Evolutionary conservation across 2,113 vertebrate species (phyloP).

Genomic region (Rhagologus leucostigma): DNA sequence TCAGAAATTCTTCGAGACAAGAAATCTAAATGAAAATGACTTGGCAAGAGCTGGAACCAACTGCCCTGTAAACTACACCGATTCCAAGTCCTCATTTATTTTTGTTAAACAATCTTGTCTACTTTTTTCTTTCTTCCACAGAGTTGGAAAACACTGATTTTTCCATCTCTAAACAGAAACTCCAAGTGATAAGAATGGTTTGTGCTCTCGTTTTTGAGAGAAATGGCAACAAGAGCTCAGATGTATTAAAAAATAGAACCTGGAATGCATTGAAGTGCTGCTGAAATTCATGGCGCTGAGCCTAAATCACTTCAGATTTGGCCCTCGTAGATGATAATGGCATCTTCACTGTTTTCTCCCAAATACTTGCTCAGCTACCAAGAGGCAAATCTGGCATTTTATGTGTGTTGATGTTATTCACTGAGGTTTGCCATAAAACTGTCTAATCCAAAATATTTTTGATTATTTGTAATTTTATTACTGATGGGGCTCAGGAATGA

Average conservation of each 20-base stretch:
- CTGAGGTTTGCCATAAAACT: background rate
- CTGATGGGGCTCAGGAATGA: background rate
- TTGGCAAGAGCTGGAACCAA: background rate
- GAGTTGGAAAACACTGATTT: background rate
- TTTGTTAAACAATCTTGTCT: background rate
- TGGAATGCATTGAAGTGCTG: background rate
- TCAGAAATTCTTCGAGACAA: background rate
- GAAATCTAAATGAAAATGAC: background rate
- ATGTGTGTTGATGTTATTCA: background rate
- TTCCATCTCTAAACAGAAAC: background rate
- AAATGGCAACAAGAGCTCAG: background rate
- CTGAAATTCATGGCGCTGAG: background rate
- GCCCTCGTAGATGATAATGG: fast-evolving
- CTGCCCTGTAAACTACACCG: background rate
- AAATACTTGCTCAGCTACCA: background rate
- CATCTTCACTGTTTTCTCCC: background rate
- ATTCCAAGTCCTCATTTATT: background rate
- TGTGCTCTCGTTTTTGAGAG: background rate
- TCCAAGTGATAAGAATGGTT: background rate
- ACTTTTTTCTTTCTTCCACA: background rate
- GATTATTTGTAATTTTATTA: background rate
- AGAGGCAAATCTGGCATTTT: background rate
- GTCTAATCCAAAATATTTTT: background rate
- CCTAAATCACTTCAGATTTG: background rate
- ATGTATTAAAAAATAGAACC: background rate